Conservation (phyloP, 53 echinoderm and acorn worm genomes). For the Antedon mediterranea region DNA sequence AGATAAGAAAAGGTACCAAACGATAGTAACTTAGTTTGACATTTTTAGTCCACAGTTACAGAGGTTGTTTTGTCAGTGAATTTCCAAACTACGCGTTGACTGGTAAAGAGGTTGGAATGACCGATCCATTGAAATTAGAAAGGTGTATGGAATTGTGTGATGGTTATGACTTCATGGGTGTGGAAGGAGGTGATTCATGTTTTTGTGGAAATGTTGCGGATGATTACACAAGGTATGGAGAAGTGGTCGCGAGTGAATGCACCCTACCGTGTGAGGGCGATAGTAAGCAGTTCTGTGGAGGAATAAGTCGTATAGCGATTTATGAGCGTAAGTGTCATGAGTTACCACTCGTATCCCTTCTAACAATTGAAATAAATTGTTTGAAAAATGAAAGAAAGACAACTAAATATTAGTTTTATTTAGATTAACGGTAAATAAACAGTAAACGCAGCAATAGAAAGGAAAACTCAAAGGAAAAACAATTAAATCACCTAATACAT, state of each 20-base stretch:
- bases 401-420: no score
- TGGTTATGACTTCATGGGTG: background rate
- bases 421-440: no score
- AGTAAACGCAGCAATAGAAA: no score
- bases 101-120: background rate
- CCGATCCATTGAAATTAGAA: background rate
- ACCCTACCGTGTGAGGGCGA: background rate
- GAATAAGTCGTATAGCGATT: background rate
- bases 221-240: background rate
- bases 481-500: no score
- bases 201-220: background rate
- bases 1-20: no score
- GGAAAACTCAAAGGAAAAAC: no score
- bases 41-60: background rate
- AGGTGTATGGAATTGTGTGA: background rate
- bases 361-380: no score
- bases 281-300: background rate
- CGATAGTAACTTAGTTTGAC: background rate
- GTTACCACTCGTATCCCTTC: no score
- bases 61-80: background rate
- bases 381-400: no score
- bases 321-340: background rate
- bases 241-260: background rate
- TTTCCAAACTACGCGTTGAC: background rate
- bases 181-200: background rate